Conservation (phyloP, 1,140 invertebrate species). For the Atta colombica region DNA sequence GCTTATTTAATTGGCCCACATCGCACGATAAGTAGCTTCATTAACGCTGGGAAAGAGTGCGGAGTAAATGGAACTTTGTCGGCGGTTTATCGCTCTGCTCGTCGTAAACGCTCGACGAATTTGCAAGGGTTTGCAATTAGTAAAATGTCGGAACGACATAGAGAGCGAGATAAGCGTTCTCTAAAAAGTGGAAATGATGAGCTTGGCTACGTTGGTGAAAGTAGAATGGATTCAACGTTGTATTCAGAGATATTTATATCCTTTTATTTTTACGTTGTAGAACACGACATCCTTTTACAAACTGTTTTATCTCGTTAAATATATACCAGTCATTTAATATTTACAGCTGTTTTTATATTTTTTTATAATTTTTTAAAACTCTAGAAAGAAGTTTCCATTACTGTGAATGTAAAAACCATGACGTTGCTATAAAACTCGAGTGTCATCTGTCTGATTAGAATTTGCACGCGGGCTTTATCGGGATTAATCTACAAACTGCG, state of each 20-base stretch:
- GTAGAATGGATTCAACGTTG: constrained; percentile 22
- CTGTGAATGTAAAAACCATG: neutral
- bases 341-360: neutral
- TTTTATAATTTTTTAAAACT: neutral
- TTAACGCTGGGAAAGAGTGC: constrained; percentile 27
- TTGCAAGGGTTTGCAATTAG: constrained; percentile 41
- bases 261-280: neutral
- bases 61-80: constrained; percentile 27
- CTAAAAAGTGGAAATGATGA: constrained; percentile 28
- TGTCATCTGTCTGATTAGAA: constrained; percentile 32
- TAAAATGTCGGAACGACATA: neutral
- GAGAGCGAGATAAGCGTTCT: constrained; percentile 11
- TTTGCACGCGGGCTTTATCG: constrained; percentile 36
- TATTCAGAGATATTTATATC: neutral
- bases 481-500: constrained; percentile 36
- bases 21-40: constrained; percentile 49
- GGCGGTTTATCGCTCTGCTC: constrained; percentile 20
- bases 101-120: constrained; percentile 17
- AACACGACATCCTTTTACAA: neutral
- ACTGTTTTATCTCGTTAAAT: neutral
- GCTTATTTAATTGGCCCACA: constrained; percentile 47
- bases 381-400: neutral
- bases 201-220: constrained; percentile 38
- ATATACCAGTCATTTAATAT: neutral
- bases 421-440: neutral